phyloP scores from a whole-genome alignment of 1,140 invertebrate genomes.

The Apis dorsata region DNA sequence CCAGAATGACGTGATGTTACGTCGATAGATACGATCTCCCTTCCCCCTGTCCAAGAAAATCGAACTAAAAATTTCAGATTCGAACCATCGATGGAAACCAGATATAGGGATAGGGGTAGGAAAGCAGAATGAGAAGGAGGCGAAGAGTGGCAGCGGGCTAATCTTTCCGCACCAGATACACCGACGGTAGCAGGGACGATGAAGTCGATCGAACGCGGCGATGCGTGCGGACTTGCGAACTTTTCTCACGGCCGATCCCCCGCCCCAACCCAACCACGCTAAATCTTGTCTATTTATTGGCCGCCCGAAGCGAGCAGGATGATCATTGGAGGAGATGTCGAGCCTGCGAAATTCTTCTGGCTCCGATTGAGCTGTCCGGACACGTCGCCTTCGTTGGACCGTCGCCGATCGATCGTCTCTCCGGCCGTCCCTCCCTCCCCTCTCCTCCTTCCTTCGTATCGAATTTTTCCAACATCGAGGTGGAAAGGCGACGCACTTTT shows the following conservation, averaged over 20 bases:
- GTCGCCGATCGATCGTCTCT: not conserved
- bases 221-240: slow-evolving; percentile 68
- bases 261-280: slow-evolving; percentile 56
- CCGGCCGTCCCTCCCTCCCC: not conserved
- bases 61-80: slow-evolving; percentile 17
- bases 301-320: slow-evolving; percentile 64
- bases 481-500: not conserved
- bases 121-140: slow-evolving; percentile 3
- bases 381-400: not conserved
- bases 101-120: not conserved
- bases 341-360: slow-evolving; percentile 29
- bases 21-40: no score
- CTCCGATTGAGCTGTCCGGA: slow-evolving; percentile 12
- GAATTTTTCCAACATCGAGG: not conserved
- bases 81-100: not conserved
- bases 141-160: slow-evolving; percentile 36
- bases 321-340: slow-evolving; percentile 70
- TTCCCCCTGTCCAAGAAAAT: not conserved
- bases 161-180: slow-evolving; percentile 67
- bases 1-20: no score
- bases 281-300: slow-evolving; percentile 77
- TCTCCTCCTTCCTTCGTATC: not conserved
- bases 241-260: slow-evolving; percentile 17
- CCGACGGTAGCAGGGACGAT: slow-evolving; percentile 47
- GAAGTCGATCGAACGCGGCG: slow-evolving; percentile 71